A percentile compares a stretch with the other conserved stretches of the same genome.
Conservation (phyloP, 2,113 vertebrate species). For the Cavia porcellus region DNA sequence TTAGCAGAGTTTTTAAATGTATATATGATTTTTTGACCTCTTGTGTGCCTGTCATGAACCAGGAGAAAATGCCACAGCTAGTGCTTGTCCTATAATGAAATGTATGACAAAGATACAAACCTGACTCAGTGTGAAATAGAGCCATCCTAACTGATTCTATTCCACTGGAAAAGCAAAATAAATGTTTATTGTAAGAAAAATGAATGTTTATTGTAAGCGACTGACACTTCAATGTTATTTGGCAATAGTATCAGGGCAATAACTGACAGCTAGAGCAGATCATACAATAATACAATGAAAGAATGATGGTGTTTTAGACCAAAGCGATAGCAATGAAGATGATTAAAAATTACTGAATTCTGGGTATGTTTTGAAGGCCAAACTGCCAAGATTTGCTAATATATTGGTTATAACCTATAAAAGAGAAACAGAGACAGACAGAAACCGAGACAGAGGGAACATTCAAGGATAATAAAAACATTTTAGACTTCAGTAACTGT, state of each 20-base stretch:
- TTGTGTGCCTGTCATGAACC: slow-evolving; percentile 57
- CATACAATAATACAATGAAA: slow-evolving; percentile 21
- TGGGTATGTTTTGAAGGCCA: slow-evolving; percentile 35
- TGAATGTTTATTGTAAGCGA: slow-evolving; percentile 40
- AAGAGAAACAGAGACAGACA: neutral
- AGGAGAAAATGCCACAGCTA: slow-evolving; percentile 38
- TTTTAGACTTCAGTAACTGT: neutral
- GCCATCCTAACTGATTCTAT: neutral
- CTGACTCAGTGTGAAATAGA: slow-evolving; percentile 26
- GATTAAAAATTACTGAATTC: slow-evolving; percentile 7
- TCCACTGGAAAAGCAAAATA: slow-evolving; percentile 52
- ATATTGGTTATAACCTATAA: neutral
- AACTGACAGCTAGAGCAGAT: slow-evolving; percentile 36
- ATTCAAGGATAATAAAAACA: slow-evolving; percentile 24
- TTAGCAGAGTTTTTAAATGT: slow-evolving; percentile 59
- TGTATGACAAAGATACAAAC: slow-evolving; percentile 22
- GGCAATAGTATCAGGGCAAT: slow-evolving; percentile 15
- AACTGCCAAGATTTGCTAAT: slow-evolving; percentile 7
- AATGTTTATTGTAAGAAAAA: slow-evolving; percentile 56
- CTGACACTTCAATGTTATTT: slow-evolving; percentile 50
- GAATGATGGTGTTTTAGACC: slow-evolving; percentile 34
- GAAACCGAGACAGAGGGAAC: neutral
- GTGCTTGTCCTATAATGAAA: slow-evolving; percentile 1
- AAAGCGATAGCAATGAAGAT: slow-evolving; percentile 15
- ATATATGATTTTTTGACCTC: slow-evolving; percentile 56